These are phyloP conservation scores for Anastrepha ludens DNA, from an alignment of 1,140 invertebrate genomes.

Conservation along the genomic window DNA sequence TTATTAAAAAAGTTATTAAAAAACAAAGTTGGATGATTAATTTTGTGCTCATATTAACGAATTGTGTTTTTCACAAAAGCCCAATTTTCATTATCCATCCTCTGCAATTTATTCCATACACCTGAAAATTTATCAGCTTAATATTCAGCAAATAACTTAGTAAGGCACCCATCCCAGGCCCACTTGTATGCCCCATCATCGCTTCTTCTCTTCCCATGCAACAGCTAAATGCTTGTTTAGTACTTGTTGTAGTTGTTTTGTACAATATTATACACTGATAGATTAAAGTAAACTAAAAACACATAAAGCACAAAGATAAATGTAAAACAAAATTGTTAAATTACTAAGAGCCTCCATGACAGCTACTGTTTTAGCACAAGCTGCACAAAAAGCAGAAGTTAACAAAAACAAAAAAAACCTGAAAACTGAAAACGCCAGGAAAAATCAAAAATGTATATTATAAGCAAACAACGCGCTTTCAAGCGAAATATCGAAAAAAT, in stretches of 20 bases:
- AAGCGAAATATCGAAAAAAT: slow-evolving; percentile 20
- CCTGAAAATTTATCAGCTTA: background rate
- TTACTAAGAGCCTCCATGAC: slow-evolving; percentile 10
- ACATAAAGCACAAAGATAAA: slow-evolving; percentile 7
- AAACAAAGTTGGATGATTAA: too few relatives aligned
- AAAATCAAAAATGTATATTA: background rate
- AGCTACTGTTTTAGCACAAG: background rate
- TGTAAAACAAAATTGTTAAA: slow-evolving; percentile 49
- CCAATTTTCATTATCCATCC: too few relatives aligned
- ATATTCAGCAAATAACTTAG: background rate
- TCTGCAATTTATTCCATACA: too few relatives aligned
- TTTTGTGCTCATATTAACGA: too few relatives aligned
- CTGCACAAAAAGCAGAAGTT: background rate
- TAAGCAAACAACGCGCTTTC: slow-evolving; percentile 21
- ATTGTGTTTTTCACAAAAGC: too few relatives aligned
- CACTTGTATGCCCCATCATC: background rate
- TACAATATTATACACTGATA: background rate
- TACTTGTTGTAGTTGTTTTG: background rate
- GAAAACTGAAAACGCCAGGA: background rate
- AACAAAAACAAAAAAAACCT: background rate
- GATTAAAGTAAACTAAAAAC: background rate
- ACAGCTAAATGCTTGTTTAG: background rate
- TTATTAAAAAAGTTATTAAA: too few relatives aligned
- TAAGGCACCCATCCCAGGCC: background rate
- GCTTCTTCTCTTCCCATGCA: background rate